These are phyloP conservation scores for Aptenodytes forsteri DNA, from an alignment of 2,113 vertebrate genomes.

Conservation along the genomic window DNA sequence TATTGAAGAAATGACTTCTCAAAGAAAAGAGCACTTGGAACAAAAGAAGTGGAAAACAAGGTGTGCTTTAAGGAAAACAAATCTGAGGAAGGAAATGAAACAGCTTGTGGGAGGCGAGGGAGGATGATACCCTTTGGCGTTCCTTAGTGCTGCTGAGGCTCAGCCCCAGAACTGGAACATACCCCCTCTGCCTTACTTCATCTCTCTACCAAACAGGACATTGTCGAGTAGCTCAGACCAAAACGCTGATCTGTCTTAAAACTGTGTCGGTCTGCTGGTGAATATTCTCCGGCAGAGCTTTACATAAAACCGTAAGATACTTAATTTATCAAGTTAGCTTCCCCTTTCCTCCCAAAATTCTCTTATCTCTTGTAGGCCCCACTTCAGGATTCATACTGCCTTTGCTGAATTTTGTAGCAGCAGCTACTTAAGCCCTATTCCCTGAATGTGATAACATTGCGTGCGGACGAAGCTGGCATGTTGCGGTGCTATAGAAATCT, in stretches of 20 bases:
- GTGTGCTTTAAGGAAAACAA: constrained; percentile 55
- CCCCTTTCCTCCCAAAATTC: constrained; percentile 36
- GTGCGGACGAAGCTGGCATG: neutral
- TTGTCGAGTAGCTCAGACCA: constrained; percentile 65
- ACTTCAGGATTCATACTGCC: constrained; percentile 37
- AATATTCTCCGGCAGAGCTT: constrained; percentile 1
- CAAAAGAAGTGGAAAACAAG: constrained; percentile 67
- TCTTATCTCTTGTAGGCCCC: constrained; percentile 2
- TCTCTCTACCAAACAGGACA: constrained; percentile 60
- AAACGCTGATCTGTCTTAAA: constrained; percentile 44
- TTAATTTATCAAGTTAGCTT: constrained; percentile 23
- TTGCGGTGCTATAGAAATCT: neutral
- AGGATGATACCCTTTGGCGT: neutral
- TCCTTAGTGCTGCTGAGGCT: constrained; percentile 62
- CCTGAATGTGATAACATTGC: neutral
- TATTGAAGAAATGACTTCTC: constrained; percentile 73
- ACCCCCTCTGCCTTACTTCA: constrained; percentile 69
- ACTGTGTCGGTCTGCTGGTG: constrained; percentile 37
- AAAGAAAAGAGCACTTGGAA: constrained; percentile 76
- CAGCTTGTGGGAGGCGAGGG: constrained; percentile 39
- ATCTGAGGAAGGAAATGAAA: constrained; percentile 68
- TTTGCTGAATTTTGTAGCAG: constrained; percentile 2
- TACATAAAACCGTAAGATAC: neutral
- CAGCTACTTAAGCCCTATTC: neutral
- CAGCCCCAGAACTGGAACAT: constrained; percentile 61